Evolutionary conservation across 2,797 vertebrate genomes (phyloP).

Genomic region (Betta splendens): DNA sequence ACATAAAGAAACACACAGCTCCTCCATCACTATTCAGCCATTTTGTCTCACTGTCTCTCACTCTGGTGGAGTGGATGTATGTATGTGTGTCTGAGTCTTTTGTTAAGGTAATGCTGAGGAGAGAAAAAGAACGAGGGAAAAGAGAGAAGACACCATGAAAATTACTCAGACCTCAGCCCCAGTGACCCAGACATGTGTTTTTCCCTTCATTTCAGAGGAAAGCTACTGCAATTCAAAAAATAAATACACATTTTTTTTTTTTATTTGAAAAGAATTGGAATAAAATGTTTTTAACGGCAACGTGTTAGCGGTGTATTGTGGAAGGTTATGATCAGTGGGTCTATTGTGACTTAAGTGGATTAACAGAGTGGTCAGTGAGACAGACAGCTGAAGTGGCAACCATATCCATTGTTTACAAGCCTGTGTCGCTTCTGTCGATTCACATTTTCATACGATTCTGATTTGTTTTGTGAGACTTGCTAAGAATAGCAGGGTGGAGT

Average conservation of each 20-base stretch:
- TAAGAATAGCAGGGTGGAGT: constrained; percentile 47
- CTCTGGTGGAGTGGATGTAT: constrained; percentile 63
- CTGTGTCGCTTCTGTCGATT: constrained; percentile 62
- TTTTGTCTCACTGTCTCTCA: constrained; percentile 77
- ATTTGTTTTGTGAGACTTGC: constrained; percentile 54
- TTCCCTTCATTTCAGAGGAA: constrained; percentile 24
- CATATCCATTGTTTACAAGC: constrained; percentile 73
- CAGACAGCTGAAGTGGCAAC: constrained; percentile 73
- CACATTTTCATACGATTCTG: constrained; percentile 53
- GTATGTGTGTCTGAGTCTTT: constrained; percentile 66
- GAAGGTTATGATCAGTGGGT: constrained; percentile 35
- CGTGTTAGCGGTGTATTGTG: constrained; percentile 24
- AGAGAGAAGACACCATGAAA: constrained; percentile 76
- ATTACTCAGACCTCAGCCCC: constrained; percentile 58
- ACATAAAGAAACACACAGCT: constrained; percentile 72
- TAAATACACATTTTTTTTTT: constrained; percentile 19
- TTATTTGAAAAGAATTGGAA: constrained; percentile 20
- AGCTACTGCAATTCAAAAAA: constrained; percentile 14
- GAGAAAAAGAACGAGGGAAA: constrained; percentile 46
- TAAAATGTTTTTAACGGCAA: constrained; percentile 34
- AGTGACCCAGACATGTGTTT: constrained; percentile 36
- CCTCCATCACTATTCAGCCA: constrained; percentile 79
- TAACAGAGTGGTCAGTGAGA: constrained; percentile 74
- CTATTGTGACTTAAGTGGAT: constrained; percentile 78
- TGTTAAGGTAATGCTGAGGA: constrained; percentile 76